Evolutionary conservation across 2,888 invertebrate species (phyloP).

Genomic region (Theretra japonica): DNA sequence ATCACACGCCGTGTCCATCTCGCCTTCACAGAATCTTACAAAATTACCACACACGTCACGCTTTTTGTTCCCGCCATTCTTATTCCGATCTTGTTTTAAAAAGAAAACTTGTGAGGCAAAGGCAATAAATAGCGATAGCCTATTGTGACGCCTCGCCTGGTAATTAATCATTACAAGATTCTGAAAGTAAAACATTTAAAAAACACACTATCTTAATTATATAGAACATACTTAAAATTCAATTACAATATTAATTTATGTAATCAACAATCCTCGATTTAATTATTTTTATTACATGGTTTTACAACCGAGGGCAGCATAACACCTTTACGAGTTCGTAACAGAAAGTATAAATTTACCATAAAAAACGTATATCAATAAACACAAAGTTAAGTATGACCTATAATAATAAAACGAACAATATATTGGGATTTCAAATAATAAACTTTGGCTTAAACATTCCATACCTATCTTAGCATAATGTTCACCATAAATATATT

Average conservation of each 20-base stretch:
- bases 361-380: background rate
- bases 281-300: background rate
- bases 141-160: background rate
- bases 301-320: background rate
- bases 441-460: too few relatives aligned
- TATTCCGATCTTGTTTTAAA: slow-evolving; percentile 16
- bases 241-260: background rate
- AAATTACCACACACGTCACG: slow-evolving; percentile 24
- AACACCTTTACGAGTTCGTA: background rate
- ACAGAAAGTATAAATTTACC: background rate
- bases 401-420: background rate
- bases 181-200: background rate
- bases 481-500: too few relatives aligned
- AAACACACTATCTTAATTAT: too few relatives aligned
- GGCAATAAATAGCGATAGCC: background rate
- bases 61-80: slow-evolving; percentile 26
- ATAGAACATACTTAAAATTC: too few relatives aligned
- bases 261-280: background rate
- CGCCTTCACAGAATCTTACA: slow-evolving; percentile 22
- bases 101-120: slow-evolving; percentile 8
- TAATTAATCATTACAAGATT: background rate
- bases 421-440: background rate
- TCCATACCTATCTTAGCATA: too few relatives aligned
- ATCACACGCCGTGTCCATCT: slow-evolving; percentile 24
- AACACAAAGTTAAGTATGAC: background rate